Percentiles rank a stretch among this genome's conserved stretches.
Evolutionary conservation across 2,113 vertebrate species (phyloP).

Genomic region (Ciconia boyciana): DNA sequence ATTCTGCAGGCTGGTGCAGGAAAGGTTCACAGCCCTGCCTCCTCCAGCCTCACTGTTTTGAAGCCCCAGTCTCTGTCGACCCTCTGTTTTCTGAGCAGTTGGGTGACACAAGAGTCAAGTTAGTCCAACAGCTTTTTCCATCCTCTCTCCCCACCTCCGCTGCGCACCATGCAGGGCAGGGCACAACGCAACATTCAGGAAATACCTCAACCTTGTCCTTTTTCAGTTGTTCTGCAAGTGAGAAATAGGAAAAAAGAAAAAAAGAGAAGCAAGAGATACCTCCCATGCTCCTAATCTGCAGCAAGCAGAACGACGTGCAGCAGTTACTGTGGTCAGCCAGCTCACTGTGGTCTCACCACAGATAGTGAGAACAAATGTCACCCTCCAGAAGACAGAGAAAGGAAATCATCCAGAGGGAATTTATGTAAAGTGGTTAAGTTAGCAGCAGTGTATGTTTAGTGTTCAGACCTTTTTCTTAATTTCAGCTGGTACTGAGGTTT

Average conservation of each 20-base stretch:
- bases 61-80: fast-evolving
- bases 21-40: neutral
- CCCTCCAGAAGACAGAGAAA: neutral
- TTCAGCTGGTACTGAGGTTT: neutral
- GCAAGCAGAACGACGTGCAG: neutral
- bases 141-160: neutral
- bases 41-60: neutral
- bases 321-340: constrained; percentile 24
- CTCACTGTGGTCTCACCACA: constrained; percentile 19
- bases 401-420: neutral
- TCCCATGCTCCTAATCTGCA: neutral
- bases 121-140: neutral
- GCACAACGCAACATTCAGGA: neutral
- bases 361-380: neutral
- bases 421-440: neutral
- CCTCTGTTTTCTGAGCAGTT: neutral
- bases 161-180: neutral
- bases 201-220: neutral
- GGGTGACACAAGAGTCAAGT: neutral
- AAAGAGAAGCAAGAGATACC: neutral
- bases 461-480: neutral
- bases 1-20: neutral
- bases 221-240: neutral
- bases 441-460: neutral
- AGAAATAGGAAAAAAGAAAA: neutral